Conservation (phyloP, 2,113 vertebrate species). For the Bos indicus region DNA sequence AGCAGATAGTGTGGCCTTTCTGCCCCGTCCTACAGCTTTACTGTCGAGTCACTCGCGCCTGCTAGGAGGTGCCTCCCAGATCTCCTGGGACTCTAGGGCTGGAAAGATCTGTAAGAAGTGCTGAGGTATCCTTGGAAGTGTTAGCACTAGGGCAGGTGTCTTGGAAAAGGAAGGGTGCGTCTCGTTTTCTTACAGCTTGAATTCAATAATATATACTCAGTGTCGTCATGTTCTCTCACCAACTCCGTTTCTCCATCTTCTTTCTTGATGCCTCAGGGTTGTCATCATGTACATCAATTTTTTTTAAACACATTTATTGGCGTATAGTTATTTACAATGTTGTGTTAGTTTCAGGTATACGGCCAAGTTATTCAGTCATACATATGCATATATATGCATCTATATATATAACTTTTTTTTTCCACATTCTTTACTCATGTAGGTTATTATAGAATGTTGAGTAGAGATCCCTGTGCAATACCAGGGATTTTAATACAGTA, state of each 20-base stretch:
- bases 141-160: neutral
- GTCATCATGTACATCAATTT: no score
- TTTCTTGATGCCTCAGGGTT: neutral
- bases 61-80: neutral
- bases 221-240: fast-evolving
- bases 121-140: neutral
- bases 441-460: neutral
- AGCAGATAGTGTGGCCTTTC: neutral
- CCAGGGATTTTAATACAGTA: neutral
- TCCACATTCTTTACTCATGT: neutral
- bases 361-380: neutral
- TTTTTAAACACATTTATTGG: neutral
- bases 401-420: neutral
- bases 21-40: neutral
- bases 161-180: neutral
- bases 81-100: neutral
- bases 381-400: neutral
- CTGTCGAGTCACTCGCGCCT: fast-evolving
- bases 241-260: neutral
- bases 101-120: neutral
- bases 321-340: neutral
- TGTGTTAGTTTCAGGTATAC: neutral
- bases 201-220: neutral
- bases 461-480: neutral
- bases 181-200: neutral